phyloP scores from a whole-genome alignment of 2,888 invertebrate species.

The Oxyscelio sp. region DNA sequence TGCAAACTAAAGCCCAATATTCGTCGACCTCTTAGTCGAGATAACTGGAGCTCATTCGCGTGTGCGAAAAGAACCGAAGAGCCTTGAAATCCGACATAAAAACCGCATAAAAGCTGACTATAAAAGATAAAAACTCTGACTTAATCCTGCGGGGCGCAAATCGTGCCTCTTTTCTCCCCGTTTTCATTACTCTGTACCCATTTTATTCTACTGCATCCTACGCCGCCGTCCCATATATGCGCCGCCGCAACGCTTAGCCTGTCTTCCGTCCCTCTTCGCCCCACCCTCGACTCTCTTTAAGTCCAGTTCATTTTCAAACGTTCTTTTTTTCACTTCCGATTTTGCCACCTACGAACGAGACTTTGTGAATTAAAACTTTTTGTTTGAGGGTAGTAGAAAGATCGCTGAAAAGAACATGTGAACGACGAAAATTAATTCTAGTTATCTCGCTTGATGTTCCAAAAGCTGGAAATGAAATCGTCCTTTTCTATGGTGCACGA shows the following conservation, averaged over 20 bases:
- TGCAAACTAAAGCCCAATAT: slow-evolving; percentile 63
- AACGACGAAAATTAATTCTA: slow-evolving; percentile 67
- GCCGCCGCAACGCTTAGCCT: slow-evolving; percentile 43
- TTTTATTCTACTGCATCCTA: slow-evolving; percentile 57
- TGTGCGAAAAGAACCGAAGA: slow-evolving; percentile 58
- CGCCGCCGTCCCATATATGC: slow-evolving; percentile 24
- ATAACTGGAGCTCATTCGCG: slow-evolving; percentile 63
- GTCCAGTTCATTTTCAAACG: slow-evolving; percentile 62
- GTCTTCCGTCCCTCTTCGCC: slow-evolving; percentile 28
- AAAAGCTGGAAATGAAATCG: slow-evolving; percentile 23
- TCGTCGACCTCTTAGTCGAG: slow-evolving; percentile 54
- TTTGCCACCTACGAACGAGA: slow-evolving; percentile 53
- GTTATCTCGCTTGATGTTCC: slow-evolving; percentile 36
- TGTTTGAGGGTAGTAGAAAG: slow-evolving; percentile 55
- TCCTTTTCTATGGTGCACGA: too few relatives aligned
- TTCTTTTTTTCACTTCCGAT: slow-evolving; percentile 68
- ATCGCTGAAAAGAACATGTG: slow-evolving; percentile 58
- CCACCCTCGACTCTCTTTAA: slow-evolving; percentile 41
- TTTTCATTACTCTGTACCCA: slow-evolving; percentile 81
- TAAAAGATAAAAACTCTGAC: slow-evolving; percentile 83
- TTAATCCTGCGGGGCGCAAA: slow-evolving; percentile 83
- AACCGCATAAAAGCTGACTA: slow-evolving; percentile 79
- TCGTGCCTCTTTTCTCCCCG: slow-evolving; percentile 79
- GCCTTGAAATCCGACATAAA: slow-evolving; percentile 80
- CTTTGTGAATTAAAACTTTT: slow-evolving; percentile 72